These are phyloP conservation scores for Manis javanica DNA, from an alignment of 2,797 vertebrate genomes.

Conservation along the genomic window DNA sequence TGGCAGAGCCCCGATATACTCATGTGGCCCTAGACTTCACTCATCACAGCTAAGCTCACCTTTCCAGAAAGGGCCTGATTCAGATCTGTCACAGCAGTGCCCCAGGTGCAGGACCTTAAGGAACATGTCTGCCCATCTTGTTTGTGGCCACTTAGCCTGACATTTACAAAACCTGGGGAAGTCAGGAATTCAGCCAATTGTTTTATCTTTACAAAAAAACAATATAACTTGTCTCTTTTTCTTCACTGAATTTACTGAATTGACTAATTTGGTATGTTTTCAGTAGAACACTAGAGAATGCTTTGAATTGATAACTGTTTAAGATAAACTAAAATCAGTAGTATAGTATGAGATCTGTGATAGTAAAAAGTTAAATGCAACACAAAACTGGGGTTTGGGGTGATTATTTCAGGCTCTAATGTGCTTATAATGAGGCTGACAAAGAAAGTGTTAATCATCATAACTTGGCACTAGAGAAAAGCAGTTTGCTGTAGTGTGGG, in stretches of 20 bases:
- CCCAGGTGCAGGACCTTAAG: background rate
- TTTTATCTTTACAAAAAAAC: conserved; percentile 9
- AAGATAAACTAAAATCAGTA: conserved; percentile 15
- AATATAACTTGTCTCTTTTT: conserved; percentile 3
- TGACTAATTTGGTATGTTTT: conserved; percentile 32
- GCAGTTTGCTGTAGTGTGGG: background rate
- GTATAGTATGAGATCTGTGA: background rate
- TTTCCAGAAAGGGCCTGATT: background rate
- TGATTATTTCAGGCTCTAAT: background rate
- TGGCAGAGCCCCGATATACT: background rate
- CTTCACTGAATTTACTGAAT: conserved; percentile 5
- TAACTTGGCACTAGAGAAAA: background rate
- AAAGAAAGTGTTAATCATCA: background rate
- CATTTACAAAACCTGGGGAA: background rate
- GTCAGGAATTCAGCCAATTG: background rate
- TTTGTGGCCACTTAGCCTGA: background rate
- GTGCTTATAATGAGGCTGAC: conserved; percentile 9
- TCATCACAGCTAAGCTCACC: background rate
- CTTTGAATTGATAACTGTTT: conserved; percentile 24
- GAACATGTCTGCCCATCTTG: background rate
- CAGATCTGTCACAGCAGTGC: background rate
- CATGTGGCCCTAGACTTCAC: background rate
- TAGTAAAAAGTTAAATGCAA: background rate
- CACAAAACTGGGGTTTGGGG: background rate
- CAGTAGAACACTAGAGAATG: background rate